Base-by-base conservation (phyloP, 2,888 invertebrate genomes). In the Pterobdella sp. region DNA sequence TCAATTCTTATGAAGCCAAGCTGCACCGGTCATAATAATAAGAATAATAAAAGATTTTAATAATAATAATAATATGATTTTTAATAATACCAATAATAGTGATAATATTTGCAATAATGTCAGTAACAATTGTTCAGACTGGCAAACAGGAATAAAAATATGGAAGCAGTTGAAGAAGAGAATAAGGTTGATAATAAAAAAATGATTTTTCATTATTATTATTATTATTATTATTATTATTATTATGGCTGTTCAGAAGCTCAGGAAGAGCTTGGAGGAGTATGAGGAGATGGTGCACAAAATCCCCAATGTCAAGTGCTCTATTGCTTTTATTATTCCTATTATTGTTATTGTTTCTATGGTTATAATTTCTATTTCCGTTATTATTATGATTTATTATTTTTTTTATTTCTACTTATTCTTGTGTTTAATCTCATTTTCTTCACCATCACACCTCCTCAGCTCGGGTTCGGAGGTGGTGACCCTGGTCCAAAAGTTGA, bases 361-460 rank as follows among this genome's bases (percentile, higher is more conserved):
- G 10, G 26, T 67, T 7, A n/a, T 67, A 14, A 34, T 67, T 34
- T 34, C 1, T 67, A 67, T 56, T n/a, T 18, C n/a, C n/a, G 26
- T 56, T 56, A 14, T 56, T n/a, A 56, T 56, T n/a, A 14, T 18
- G 4, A 56, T 56, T 42, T 42, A 42, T 42, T 42, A 42, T 42
- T 42, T 7, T 42, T 42, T 14, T 42, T 42, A 29, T 14, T 65
- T 22, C 2, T 65, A 18, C 29, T 65, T 32, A 26, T 1, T 65
- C 29, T 29, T 22, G 1, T 31, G 22, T 22, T 14, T 65, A 26
- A 22, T 10, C 31, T 65, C 18, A 18, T 32, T 65, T 22, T 81
- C 64, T 79, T 78, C 63, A 77, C 77, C 69, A 79, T 80, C 75
- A 78, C 79, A n/a, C 60, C 77, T 73, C 56, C 73, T 74, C 56